Evolutionary conservation across 2,113 vertebrate species (phyloP), one percentile per base, ranked within the genome.

Genomic region (Dermatemys mawii): DNA sequence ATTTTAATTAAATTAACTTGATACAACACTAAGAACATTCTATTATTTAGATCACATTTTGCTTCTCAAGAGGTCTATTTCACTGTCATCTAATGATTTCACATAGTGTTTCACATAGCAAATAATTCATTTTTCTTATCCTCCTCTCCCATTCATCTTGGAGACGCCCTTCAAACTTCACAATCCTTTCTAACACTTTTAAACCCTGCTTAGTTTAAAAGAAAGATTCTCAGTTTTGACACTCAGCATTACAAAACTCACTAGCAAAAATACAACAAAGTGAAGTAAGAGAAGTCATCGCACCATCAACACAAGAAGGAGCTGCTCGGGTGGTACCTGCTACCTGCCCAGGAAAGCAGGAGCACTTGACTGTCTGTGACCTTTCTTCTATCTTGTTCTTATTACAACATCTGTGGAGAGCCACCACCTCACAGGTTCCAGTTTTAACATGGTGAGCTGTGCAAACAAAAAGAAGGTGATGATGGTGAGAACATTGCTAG

Each of bases 341-440:
- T 97, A 99, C 99, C 98, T 99, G 99, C 80, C 99, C 99, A 0
- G 99, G 99, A 90, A 99, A 99, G 97, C 99, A 99, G 98, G 99
- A 99, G 93, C 99, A 99, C 98, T 99, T 99, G 94, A 99, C 99
- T 0, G 99, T 99, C 97, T 99, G 99, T 46, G 99, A 99, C 46
- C 99, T 98, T 93, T 99, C 99, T 98, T 99, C 99, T 96, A 99
- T 99, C 98, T 99, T 99, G 98, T 99, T 99, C 98, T 99, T 99
- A 97, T 99, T 99, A 98, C 99, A 99, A 98, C 99, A 99, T 97
- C 99, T 99, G 97, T 99, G 99, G 93, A 99, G 95, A 1, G 99
- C 99, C 98, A 99, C 99, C 96, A 99, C 99, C 97, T 99, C 99
- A 49, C 99, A 99, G 90, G 99, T 99, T 92, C 99, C 99, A 11